Evolutionary conservation across 2,888 invertebrate species (phyloP).

Genomic region (Drosophila anceps): DNA sequence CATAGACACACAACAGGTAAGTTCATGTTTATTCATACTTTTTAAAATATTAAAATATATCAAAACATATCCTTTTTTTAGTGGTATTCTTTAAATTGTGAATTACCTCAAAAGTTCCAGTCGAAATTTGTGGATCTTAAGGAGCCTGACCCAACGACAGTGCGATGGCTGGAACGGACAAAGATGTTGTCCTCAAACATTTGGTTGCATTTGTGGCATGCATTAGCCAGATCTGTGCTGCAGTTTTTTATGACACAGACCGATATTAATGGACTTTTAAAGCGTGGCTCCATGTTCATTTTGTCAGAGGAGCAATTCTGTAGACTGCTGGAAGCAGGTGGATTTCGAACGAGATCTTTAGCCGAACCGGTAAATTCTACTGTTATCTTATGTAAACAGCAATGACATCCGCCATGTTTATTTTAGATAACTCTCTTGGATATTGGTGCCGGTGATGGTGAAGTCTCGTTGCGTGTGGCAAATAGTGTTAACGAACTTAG

Average conservation of each 20-base stretch:
- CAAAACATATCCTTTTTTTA: constrained; percentile 41
- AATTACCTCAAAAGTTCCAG: constrained; percentile 81
- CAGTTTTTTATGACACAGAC: constrained; percentile 97
- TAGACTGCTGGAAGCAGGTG: constrained; percentile 79
- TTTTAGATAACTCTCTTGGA: constrained; percentile 89
- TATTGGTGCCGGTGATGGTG: constrained; percentile 98
- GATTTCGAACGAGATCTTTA: constrained; percentile 67
- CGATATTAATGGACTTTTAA: constrained; percentile 96
- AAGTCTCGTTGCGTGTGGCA: constrained; percentile 92
- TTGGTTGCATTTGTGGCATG: constrained; percentile 95
- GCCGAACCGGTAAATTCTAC: constrained; percentile 62
- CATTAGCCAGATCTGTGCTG: constrained; percentile 93
- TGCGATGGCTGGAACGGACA: constrained; percentile 83
- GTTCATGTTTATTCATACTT: neutral
- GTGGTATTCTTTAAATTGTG: constrained; percentile 83
- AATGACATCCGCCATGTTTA: neutral
- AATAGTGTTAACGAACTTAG: constrained; percentile 86
- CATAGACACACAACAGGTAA: constrained; percentile 83
- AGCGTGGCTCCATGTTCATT: constrained; percentile 98
- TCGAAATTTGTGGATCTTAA: constrained; percentile 82
- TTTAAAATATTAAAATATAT: neutral
- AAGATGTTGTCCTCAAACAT: constrained; percentile 86
- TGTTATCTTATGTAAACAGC: neutral
- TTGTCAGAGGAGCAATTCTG: constrained; percentile 93
- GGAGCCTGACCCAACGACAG: constrained; percentile 83